Evolutionary conservation across 2,113 vertebrate species (phyloP), one percentile per base, ranked within the genome.

Genomic region (Isurus oxyrinchus): DNA sequence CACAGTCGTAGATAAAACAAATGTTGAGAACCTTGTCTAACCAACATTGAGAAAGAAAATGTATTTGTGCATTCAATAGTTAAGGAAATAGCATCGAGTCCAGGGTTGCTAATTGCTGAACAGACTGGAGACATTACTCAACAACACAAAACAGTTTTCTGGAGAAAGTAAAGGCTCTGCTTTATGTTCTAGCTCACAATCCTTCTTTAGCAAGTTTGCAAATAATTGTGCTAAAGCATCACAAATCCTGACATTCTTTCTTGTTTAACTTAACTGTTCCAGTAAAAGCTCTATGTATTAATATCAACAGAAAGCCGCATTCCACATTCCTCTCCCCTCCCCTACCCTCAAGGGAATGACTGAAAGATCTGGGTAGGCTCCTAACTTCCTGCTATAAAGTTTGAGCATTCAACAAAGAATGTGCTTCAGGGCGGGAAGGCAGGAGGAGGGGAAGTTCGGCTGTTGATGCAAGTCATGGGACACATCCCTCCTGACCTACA

Each of bases 341-440:
- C 49, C 27, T 72, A 1, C 44, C 67, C 94, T 44, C 67, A 76
- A 95, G 94, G 94, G 94, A 95, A 95, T 72, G 67, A 55, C 40
- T 27, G 66, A 76, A 55, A 76, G 94, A 53, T 67, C 94, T 95
- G 53, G 49, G 86, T 27, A 16, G 79, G 88, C 90, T 96, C 95
- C 94, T 96, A 84, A 95, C 96, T 96, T 96, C 96, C 96, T 96
- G 96, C 96, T 96, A 84, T 96, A 96, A 96, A 96, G 96, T 96
- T 96, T 61, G 21, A 69, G 96, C 94, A 96, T 95, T 61, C 86
- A 94, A 96, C 90, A 96, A 96, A 96, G 96, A 96, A 96, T 96
- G 94, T 72, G 94, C 66, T 95, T 72, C 21, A 55, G 49, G 94
- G 25, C 5, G 69, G 93, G n/a, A n/a, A 7, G 61, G 35, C n/a